A percentile compares a stretch with the other conserved stretches of the same genome.
phyloP scores from a whole-genome alignment of 2,113 vertebrate genomes.

The Polyodon spathula region DNA sequence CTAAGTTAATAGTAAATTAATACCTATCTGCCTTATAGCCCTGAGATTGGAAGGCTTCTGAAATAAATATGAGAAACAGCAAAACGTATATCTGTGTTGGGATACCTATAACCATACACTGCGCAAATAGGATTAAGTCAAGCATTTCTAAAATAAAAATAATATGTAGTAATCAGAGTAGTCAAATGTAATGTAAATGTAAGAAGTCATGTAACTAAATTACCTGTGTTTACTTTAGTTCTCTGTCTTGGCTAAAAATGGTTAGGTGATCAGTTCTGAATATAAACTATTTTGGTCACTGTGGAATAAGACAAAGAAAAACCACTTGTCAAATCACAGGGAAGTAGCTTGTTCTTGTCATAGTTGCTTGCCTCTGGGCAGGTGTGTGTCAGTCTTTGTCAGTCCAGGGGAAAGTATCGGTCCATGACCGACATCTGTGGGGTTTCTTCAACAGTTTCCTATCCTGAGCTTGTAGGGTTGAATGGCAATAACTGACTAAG shows the following conservation, averaged over 20 bases:
- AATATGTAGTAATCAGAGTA: slow-evolving; percentile 3
- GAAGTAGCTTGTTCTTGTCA: slow-evolving; percentile 4
- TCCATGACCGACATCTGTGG: background rate
- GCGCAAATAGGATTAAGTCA: background rate
- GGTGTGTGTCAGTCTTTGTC: background rate
- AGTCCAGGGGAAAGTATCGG: background rate
- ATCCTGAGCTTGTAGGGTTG: no score
- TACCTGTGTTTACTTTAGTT: background rate
- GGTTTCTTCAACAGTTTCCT: no score
- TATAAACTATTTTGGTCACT: background rate
- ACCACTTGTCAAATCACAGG: background rate
- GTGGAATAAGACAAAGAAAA: background rate
- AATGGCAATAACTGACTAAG: no score
- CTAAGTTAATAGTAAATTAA: slow-evolving; percentile 24
- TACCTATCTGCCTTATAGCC: slow-evolving; percentile 34
- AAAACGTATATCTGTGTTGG: background rate
- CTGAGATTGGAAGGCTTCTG: slow-evolving; percentile 31
- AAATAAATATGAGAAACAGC: background rate
- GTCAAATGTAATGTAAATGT: slow-evolving; percentile 2
- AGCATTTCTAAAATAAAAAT: slow-evolving; percentile 10
- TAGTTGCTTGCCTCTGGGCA: background rate
- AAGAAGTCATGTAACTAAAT: background rate
- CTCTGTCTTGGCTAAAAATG: background rate
- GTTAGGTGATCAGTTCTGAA: slow-evolving; percentile 2
- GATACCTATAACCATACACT: background rate